phyloP scores from a whole-genome alignment of 2,113 vertebrate species.

The Tychaedon coryphoeus region DNA sequence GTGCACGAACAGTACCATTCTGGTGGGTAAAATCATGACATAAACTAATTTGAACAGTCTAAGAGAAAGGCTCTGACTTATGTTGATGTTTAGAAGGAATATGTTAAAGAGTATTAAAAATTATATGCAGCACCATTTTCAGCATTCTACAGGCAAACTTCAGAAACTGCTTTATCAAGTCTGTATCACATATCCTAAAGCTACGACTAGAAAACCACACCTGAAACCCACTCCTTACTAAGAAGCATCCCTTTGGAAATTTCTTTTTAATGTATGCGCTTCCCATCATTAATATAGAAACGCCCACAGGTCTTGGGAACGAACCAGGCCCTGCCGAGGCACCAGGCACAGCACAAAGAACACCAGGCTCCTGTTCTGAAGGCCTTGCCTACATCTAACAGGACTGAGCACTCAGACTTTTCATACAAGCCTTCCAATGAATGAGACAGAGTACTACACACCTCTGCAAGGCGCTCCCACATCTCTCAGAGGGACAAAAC shows the following conservation, averaged over 20 bases:
- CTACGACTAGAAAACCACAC: neutral
- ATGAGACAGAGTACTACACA: neutral
- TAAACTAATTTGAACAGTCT: neutral
- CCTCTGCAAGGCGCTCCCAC: neutral
- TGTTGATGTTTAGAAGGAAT: neutral
- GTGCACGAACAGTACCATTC: neutral
- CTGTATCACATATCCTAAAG: neutral
- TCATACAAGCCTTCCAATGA: conserved; percentile 11
- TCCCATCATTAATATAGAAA: neutral
- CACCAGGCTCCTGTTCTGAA: neutral
- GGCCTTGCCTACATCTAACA: neutral
- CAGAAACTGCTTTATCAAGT: neutral
- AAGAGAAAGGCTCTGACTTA: neutral
- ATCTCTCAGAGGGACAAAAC: neutral
- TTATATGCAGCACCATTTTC: neutral
- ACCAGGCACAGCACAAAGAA: neutral
- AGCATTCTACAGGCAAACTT: rapidly evolving
- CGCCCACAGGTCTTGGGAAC: neutral
- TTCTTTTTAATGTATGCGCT: neutral
- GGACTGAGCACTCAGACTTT: neutral
- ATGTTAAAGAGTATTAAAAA: neutral
- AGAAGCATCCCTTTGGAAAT: neutral
- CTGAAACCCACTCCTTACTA: neutral
- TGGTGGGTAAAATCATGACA: neutral
- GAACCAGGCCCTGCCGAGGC: neutral